Evolutionary conservation across 92 coral and sea anemone genomes (phyloP), one percentile per base, ranked within the genome.

Genomic region (Diadumene lineata): DNA sequence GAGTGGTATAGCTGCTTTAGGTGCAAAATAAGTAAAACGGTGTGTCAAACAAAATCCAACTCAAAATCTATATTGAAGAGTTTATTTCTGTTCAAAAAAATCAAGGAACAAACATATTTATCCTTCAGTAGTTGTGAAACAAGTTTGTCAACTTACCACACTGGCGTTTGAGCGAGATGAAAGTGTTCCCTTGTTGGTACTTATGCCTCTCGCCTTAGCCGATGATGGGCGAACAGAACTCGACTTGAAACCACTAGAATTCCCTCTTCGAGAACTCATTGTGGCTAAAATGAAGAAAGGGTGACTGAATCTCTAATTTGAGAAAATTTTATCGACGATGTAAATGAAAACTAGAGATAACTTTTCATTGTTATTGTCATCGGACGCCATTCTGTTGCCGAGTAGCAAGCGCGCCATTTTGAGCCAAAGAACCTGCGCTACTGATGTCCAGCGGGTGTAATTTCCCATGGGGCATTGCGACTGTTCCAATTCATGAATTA

Each of bases 121-220:
- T n/a, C n/a, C n/a, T n/a, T n/a, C n/a, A n/a, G n/a, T n/a, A n/a
- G n/a, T n/a, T n/a, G n/a, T n/a, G n/a, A n/a, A 70, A 50, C 1
- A 27, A 31, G n/a, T 23, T 29, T 0, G 13, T 64, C 60, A 61
- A 77, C 92, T 78, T 60, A 88, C 97, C 89, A 74, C 74, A 68
- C 97, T 91, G 30, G 82, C 79, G 53, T 72, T 77, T 46, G 97
- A 91, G 56, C 97, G 88, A 50, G 97, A 77, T 27, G 97, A 91
- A 60, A 62, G 51, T 55, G 66, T 85, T 69, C 86, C 88, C 27
- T 64, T 66, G 56, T 53, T 50, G 1, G 56, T 44, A 21, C 24
- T 73, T 7, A 38, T 31, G 50, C 82, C 24, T 31, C 31, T 44
- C 22, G 60, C 82, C n/a, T 77, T 77, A 11, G 67, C 82, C 7